A percentile compares a stretch with the other conserved stretches of the same genome.
Evolutionary conservation across 2,797 vertebrate species (phyloP).

Genomic region (Psittacula derbiana): DNA sequence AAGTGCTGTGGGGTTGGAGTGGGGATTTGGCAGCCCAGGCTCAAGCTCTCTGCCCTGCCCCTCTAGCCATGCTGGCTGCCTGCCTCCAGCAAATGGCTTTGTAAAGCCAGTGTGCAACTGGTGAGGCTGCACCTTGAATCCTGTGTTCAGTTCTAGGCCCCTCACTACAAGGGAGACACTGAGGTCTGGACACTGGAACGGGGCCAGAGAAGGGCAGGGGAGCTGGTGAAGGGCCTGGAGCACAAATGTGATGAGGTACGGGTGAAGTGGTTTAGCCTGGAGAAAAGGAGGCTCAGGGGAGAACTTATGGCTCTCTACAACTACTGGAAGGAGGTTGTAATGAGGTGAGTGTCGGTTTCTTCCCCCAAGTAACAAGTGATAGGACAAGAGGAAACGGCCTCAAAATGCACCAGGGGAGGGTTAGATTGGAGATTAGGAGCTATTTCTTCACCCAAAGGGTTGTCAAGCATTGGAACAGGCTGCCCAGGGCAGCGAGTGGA

Average conservation of each 20-base stretch:
- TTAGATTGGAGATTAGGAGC: neutral
- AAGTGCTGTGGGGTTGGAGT: neutral
- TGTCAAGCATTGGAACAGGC: neutral
- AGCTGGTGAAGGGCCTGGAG: neutral
- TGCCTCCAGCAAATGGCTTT: neutral
- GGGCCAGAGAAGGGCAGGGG: neutral
- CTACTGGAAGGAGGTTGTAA: neutral
- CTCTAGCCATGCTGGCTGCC: neutral
- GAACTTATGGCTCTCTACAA: neutral
- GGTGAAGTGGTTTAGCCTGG: neutral
- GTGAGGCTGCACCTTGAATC: neutral
- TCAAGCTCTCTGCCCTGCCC: neutral
- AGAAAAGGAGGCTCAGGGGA: neutral
- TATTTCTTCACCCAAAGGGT: neutral
- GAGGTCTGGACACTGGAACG: neutral
- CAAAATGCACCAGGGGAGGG: neutral
- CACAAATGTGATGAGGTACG: neutral
- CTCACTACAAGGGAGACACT: neutral
- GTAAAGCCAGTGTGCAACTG: neutral
- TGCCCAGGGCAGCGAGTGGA: neutral
- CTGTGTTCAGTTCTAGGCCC: neutral
- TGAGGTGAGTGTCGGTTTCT: accelerated
- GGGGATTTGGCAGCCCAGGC: neutral
- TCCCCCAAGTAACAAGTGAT: neutral
- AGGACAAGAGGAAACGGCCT: neutral